A percentile compares a stretch with the other conserved stretches of the same genome.
phyloP scores from a whole-genome alignment of 2,797 vertebrate genomes.

The Acanthiza pusilla region DNA sequence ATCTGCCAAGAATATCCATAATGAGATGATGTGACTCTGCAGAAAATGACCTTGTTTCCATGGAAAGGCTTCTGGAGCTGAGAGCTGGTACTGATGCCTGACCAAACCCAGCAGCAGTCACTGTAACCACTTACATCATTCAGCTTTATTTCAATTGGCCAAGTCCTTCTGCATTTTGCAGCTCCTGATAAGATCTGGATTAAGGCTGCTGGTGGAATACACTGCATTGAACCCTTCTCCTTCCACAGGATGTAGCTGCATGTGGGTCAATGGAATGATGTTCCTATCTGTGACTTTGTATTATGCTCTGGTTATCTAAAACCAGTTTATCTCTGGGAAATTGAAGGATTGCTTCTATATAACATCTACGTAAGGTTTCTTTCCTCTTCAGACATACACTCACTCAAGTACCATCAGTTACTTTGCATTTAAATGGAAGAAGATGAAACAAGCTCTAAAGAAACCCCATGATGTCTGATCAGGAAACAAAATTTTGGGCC shows the following conservation, averaged over 20 bases:
- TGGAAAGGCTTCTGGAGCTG: not conserved
- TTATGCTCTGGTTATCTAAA: not conserved
- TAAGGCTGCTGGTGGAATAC: not conserved
- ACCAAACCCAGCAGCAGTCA: not conserved
- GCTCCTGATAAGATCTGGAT: not conserved
- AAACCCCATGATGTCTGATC: fast-evolving
- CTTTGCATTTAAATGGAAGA: not conserved
- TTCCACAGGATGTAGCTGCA: not conserved
- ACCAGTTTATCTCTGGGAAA: not conserved
- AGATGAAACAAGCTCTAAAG: not conserved
- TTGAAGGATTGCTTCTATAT: not conserved
- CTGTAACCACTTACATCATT: not conserved
- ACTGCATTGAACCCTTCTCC: not conserved
- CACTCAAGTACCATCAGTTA: not conserved
- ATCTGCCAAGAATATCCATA: not conserved
- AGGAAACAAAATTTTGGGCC: not conserved
- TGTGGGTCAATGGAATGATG: fast-evolving
- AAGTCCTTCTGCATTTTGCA: not conserved
- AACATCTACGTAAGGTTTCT: not conserved
- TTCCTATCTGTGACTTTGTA: not conserved
- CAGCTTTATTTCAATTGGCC: not conserved
- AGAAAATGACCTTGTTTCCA: not conserved
- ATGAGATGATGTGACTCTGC: not conserved
- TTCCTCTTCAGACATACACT: not conserved
- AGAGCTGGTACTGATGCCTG: not conserved